A percentile compares a stretch with the other conserved stretches of the same genome.
These are phyloP conservation scores for Okapia johnstoni DNA, from an alignment of 2,113 vertebrate genomes.

Conservation along the genomic window DNA sequence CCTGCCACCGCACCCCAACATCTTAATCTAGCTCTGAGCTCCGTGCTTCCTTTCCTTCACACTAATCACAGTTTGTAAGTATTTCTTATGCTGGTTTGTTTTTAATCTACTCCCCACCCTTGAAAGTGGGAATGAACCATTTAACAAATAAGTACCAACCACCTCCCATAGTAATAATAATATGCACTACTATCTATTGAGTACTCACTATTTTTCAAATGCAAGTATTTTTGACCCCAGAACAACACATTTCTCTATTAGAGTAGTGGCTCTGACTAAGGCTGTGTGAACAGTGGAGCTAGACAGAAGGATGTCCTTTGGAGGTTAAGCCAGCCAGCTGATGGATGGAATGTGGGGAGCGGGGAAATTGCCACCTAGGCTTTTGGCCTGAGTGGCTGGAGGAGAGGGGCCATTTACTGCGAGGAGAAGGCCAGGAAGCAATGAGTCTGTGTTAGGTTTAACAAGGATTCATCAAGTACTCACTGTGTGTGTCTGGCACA, in stretches of 20 bases:
- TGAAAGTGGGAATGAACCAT: neutral
- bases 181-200: neutral
- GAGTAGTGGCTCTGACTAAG: neutral
- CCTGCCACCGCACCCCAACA: accelerated
- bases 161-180: no score
- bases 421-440: neutral
- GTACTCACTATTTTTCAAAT: neutral
- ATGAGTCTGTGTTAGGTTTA: neutral
- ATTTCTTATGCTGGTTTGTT: neutral
- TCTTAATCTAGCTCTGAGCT: neutral
- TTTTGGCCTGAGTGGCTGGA: neutral
- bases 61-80: neutral
- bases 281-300: neutral
- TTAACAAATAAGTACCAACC: neutral
- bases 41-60: neutral
- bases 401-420: neutral
- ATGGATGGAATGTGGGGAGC: no score
- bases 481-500: neutral
- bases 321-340: neutral
- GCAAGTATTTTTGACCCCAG: neutral
- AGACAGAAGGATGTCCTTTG: neutral
- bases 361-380: neutral
- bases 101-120: neutral
- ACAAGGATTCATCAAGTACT: neutral
- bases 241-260: neutral